Evolutionary conservation across 2,113 vertebrate genomes (phyloP), one percentile per base, ranked within the genome.

Genomic region (Calidris pugnax): DNA sequence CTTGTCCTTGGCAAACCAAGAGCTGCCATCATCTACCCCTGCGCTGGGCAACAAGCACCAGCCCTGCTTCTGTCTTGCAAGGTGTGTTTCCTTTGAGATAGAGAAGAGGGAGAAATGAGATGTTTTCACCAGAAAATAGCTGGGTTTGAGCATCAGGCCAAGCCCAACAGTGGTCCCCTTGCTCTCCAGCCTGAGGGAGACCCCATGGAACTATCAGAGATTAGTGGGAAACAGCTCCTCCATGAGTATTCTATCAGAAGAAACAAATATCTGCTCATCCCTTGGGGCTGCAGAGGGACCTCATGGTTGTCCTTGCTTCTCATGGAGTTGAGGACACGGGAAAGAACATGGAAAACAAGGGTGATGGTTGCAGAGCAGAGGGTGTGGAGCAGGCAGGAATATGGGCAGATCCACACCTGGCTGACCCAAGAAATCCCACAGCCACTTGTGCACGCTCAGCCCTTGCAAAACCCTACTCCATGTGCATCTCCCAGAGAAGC

Each of bases 391-490:
- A 39, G 62, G 57, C 30, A 69, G 56, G 69, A 27, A 14, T 2
- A 35, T 3, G 3, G 57, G 57, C 47, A 20, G 68, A 16, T n/a
- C 51, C 37, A 28, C 5, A 5, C 22, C 59, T 4, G 3, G 15
- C 12, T 47, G 4, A 2, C 8, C 14, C 26, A 28, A 35, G 35
- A 53, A 53, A 68, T 5, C 63, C 63, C 22, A 3, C 59, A 55
- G 41, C 18, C 11, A 2, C n/a, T 26, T 3, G 21, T 16, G 16
- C 5, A 15, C 2, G 4, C 33, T 27, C 41, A 39, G 4, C 18
- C 30, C 35, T 48, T 7, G 69, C 47, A 39, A 47, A 50, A 2
- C 6, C 33, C 7, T 0, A 0, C 19, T 26, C 32, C 1, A 0
- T 0, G 14, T 1, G 50, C 28, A 27, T 12, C 27, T 71, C n/a